Conservation (phyloP, 2,797 vertebrate species). For the Ciconia nigra region DNA sequence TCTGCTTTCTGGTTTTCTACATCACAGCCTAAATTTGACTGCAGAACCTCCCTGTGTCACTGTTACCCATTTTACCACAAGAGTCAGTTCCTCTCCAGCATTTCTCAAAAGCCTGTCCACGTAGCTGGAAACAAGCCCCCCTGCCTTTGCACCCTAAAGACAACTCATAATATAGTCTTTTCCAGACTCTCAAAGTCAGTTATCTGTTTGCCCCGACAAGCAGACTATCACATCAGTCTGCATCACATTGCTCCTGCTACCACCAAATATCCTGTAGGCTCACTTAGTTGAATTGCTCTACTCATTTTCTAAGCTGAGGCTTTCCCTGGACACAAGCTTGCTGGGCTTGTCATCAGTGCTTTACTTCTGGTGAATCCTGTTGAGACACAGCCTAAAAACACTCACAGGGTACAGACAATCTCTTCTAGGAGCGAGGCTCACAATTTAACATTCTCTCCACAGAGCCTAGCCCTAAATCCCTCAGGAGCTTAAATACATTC, state of each 20-base stretch:
- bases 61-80: background rate
- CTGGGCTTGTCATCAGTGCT: too few relatives aligned
- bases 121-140: background rate
- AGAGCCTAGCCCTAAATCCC: background rate
- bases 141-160: background rate
- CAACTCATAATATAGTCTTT: background rate
- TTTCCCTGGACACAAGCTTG: background rate
- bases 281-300: background rate
- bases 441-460: background rate
- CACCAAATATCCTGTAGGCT: background rate
- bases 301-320: background rate
- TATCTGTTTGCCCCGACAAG: background rate
- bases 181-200: background rate
- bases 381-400: background rate
- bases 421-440: background rate
- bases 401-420: background rate
- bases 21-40: slow-evolving; percentile 6
- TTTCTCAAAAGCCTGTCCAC: background rate
- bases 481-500: background rate
- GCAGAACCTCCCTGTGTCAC: background rate
- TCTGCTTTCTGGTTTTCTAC: slow-evolving; percentile 41
- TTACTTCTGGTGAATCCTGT: background rate
- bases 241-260: background rate
- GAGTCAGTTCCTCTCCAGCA: background rate
- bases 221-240: background rate